Evolutionary conservation across 2,797 vertebrate species (phyloP), one percentile per base, ranked within the genome.

Genomic region (Bryconaethiops microstoma): DNA sequence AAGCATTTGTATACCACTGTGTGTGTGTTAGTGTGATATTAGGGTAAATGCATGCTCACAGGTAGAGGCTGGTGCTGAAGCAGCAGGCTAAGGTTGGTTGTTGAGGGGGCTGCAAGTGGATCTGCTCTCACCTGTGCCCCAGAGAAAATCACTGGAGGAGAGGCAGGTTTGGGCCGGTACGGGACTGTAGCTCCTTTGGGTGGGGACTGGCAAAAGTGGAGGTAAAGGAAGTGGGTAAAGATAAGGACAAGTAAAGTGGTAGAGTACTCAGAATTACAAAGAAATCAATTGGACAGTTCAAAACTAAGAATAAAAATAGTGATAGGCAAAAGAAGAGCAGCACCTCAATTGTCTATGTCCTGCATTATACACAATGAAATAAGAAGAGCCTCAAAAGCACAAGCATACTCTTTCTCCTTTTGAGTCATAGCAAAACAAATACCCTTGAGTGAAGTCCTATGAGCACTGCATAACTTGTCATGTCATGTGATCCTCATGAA

Each of bases 151-250:
- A 99, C 96, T 95, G 97, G 97, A 95, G 97, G 96, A 95, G 97
- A 98, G 95, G 97, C 97, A 95, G 97, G 97, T 96, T 99, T 99
- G 95, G 97, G 97, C 94, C 97, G 97, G 95, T 99, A 99, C 93
- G 97, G 97, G 92, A 99, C 99, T 94, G 97, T 99, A 95, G 97
- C 97, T 97, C 97, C 97, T 98, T 99, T 99, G 91, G 97, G 97
- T 96, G 97, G 97, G 96, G 97, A 99, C 97, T 99, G 96, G 90
- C 50, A 55, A 39, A 35, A 63, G 25, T 29, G 60, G 25, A 29
- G 14, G 9, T 23, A 7, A 25, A 25, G 54, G 10, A n/a, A 2
- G 10, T 21, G 80, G 52, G 21, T 60, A 68, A 75, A 78, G 79
- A n/a, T 74, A 60, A 68, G 67, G 90, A 87, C 8, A 42, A 42